Conservation (phyloP, 2,113 vertebrate genomes). For the Centrocercus urophasianus region DNA sequence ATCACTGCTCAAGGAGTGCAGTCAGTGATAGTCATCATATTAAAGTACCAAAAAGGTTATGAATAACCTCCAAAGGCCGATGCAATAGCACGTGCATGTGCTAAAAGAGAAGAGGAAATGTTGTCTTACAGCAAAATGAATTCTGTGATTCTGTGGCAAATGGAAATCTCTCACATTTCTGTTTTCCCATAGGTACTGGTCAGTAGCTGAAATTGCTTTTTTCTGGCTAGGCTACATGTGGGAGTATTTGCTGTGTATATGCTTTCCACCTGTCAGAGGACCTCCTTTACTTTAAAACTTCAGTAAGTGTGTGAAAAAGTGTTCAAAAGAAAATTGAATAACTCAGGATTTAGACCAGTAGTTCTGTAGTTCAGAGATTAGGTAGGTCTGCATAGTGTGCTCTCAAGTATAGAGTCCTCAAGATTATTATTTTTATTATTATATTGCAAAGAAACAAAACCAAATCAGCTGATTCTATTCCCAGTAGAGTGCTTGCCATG, state of each 20-base stretch:
- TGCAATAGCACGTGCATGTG: background rate
- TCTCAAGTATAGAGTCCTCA: background rate
- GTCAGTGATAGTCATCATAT: background rate
- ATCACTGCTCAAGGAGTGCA: background rate
- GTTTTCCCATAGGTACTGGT: background rate
- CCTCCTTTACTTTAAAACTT: background rate
- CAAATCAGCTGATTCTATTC: background rate
- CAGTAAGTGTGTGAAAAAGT: background rate
- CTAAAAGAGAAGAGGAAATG: background rate
- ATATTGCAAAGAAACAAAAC: background rate
- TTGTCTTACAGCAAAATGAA: background rate
- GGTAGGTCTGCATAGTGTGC: background rate
- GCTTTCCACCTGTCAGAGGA: background rate
- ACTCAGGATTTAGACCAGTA: background rate
- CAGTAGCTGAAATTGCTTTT: background rate
- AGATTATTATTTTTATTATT: background rate
- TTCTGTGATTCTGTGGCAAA: background rate
- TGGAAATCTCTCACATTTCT: background rate
- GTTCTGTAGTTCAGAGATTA: background rate
- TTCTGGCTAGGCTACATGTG: background rate
- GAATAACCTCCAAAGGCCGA: background rate
- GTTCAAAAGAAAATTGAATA: background rate
- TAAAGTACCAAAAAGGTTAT: background rate
- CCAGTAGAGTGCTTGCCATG: background rate
- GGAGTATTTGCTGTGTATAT: background rate